A percentile compares a stretch with the other conserved stretches of the same genome.
Evolutionary conservation across 2,888 invertebrate genomes (phyloP).

Genomic region (Agonopterix heracliana): DNA sequence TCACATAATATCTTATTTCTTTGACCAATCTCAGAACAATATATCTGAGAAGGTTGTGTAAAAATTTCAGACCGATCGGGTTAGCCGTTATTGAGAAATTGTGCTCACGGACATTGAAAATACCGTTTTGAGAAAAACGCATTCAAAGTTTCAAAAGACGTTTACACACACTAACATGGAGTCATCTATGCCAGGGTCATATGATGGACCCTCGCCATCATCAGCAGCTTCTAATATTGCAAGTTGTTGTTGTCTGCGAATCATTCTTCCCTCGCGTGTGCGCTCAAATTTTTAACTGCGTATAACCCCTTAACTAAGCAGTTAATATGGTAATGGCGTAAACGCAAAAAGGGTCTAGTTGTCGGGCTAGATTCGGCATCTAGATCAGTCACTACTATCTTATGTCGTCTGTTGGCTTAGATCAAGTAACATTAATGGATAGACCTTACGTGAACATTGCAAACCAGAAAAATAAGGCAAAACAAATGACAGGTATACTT

Average conservation of each 20-base stretch:
- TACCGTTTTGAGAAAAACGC: neutral
- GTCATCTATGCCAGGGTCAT: neutral
- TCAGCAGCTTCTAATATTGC: neutral
- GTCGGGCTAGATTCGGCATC: too few species aligned
- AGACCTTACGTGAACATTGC: too few species aligned
- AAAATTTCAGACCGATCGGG: neutral
- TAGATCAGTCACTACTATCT: too few species aligned
- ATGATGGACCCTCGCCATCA: neutral
- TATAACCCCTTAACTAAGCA: neutral
- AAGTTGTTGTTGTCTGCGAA: neutral
- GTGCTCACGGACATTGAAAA: neutral
- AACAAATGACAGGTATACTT: too few species aligned
- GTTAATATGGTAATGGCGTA: too few species aligned
- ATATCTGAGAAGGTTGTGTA: neutral
- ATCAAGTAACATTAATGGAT: too few species aligned
- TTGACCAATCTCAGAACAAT: neutral
- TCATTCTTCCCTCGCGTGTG: neutral
- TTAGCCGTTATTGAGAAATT: neutral
- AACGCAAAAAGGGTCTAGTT: too few species aligned
- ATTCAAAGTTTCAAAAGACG: neutral
- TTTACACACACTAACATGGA: neutral
- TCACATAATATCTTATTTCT: neutral
- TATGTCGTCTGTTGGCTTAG: too few species aligned
- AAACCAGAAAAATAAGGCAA: too few species aligned
- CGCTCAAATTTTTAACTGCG: neutral